A percentile compares a stretch with the other conserved stretches of the same genome.
These are phyloP conservation scores for Montifringilla adamsi DNA, from an alignment of 2,113 vertebrate species.

Conservation along the genomic window DNA sequence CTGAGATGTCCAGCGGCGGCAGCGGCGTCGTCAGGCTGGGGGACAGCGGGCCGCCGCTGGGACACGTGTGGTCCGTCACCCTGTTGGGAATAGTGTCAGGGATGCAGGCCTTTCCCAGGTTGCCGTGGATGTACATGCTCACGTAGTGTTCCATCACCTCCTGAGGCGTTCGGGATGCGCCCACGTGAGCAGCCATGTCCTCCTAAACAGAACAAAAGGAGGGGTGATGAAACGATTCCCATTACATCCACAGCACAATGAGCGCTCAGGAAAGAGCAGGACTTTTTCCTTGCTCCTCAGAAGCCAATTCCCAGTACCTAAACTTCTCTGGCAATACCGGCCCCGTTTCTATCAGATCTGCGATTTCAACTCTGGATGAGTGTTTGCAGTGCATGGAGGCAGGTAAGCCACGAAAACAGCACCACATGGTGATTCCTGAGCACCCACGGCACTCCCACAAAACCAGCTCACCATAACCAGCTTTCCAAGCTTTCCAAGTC, in stretches of 20 bases:
- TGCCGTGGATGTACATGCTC: constrained; percentile 98
- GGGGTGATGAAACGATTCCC: background rate
- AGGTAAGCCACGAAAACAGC: fast-evolving
- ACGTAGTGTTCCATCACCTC: constrained; percentile 99
- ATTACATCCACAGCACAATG: fast-evolving
- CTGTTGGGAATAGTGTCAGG: constrained; percentile 95
- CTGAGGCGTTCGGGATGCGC: constrained; percentile 88
- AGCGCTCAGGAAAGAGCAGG: fast-evolving
- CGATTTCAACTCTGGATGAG: fast-evolving
- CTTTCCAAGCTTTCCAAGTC: too few relatives aligned
- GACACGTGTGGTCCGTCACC: constrained; percentile 96
- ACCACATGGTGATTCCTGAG: fast-evolving
- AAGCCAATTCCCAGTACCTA: background rate
- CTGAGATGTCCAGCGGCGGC: constrained; percentile 87
- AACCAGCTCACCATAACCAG: too few relatives aligned
- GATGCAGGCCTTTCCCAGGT: constrained; percentile 97
- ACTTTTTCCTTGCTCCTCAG: background rate
- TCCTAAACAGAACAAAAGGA: constrained; percentile 73
- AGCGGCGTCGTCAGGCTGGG: constrained; percentile 93
- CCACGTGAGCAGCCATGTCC: constrained; percentile 95
- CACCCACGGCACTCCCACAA: fast-evolving
- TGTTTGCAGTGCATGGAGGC: fast-evolving
- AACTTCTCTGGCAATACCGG: too few relatives aligned
- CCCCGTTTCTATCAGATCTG: fast-evolving
- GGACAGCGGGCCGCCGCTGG: constrained; percentile 87